Base-by-base conservation (phyloP, 2,888 invertebrate species). In the Orthosia incerta region DNA sequence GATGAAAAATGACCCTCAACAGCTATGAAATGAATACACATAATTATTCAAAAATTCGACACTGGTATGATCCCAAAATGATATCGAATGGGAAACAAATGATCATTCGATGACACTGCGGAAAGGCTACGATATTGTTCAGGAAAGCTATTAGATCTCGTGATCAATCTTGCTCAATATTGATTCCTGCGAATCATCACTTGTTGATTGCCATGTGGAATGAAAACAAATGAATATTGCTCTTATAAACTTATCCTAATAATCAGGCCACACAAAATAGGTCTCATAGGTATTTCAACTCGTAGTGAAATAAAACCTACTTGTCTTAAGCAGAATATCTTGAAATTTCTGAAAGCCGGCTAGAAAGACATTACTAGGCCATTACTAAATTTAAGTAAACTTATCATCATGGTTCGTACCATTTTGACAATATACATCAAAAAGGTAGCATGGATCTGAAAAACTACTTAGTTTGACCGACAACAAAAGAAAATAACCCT, bases 161-260 rank as follows among this genome's bases (percentile, higher is more conserved):
- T 67, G 74, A 84, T 84, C 80, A 85, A 84, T 84, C 86, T 75
- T 83, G 71, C 71, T 83, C 73, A 73, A 76, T 71, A 65, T 61
- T 46, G 70, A 78, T 79, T 63, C 55, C 9, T 57, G 48, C 71
- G 26, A 66, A 85, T 76, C 65, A 72, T 71, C 76, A 84, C 84
- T 74, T 85, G 84, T 84, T 84, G 82, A 85, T 85, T 75, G 53
- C 50, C 23, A 64, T 63, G 53, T 31, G 16, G n/a, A 66, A 72
- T 72, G 26, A 66, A 56, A 59, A 84, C 18, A 61, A 80, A 79
- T 66, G n/a, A 75, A 48, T 51, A 50, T 57, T 46, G 12, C 20
- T 26, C 11, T 56, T 50, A 31, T 57, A 18, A n/a, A 51, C 7
- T 26, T n/a, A 26, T 9, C 15, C n/a, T 15, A 39, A 26, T 12